These are phyloP conservation scores for Hypanus sabinus DNA, from an alignment of 2,113 vertebrate genomes.

Conservation along the genomic window DNA sequence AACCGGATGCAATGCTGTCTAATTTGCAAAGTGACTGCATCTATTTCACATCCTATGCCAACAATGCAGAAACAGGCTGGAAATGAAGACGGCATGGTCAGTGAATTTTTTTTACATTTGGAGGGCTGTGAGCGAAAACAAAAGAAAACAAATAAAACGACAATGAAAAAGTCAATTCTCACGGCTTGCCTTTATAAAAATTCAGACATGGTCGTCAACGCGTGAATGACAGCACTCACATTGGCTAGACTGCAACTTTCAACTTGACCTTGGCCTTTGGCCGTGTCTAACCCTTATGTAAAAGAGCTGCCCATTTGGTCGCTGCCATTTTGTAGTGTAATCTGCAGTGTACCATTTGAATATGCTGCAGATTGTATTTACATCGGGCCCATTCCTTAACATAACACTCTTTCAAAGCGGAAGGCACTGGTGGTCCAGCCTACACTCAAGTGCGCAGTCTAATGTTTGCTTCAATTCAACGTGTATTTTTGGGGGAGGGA, in stretches of 20 bases:
- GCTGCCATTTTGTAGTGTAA: slow-evolving; percentile 41
- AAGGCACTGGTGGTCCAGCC: not conserved
- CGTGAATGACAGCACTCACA: slow-evolving; percentile 63
- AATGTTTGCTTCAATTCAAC: not conserved
- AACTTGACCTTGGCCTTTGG: slow-evolving; percentile 99
- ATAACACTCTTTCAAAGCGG: not conserved
- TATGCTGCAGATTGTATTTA: not conserved
- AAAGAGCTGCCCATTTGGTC: slow-evolving; percentile 53
- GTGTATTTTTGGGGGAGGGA: not conserved
- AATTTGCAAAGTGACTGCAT: slow-evolving; percentile 41
- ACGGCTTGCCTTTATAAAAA: slow-evolving; percentile 45
- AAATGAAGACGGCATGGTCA: slow-evolving; percentile 25
- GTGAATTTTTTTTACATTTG: slow-evolving; percentile 23
- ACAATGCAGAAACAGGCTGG: slow-evolving; percentile 37
- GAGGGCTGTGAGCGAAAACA: slow-evolving; percentile 29
- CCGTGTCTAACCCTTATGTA: slow-evolving; percentile 63
- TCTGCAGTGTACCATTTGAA: slow-evolving; percentile 44
- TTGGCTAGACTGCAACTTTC: slow-evolving; percentile 77
- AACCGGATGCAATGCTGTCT: slow-evolving; percentile 42
- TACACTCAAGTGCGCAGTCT: not conserved
- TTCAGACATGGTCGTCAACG: slow-evolving; percentile 52
- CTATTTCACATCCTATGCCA: slow-evolving; percentile 42
- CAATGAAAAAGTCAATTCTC: slow-evolving; percentile 44
- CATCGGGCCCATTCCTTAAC: not conserved
- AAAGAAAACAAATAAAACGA: slow-evolving; percentile 36